phyloP scores from a whole-genome alignment of 2,888 invertebrate species.

The Zhengitettix transpicula region DNA sequence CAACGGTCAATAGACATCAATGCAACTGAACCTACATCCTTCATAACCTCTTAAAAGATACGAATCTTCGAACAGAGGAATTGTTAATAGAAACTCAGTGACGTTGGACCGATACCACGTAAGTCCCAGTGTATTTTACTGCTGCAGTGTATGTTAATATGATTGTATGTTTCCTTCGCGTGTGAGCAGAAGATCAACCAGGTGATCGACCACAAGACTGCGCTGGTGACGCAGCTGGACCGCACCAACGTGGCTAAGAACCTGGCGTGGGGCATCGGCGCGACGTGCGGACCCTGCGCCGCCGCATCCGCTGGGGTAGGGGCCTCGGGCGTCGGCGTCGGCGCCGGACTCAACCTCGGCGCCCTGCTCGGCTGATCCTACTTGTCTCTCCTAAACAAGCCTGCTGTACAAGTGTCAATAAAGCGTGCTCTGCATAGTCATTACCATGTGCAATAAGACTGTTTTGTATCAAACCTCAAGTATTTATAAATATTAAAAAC shows the following conservation, averaged over 20 bases:
- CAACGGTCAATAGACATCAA: no score
- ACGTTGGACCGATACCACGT: no score
- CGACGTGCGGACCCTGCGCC: background rate
- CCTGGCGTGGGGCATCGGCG: slow-evolving; percentile 16
- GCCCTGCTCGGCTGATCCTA: background rate
- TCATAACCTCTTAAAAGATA: no score
- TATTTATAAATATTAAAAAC: no score
- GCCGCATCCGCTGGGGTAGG: background rate
- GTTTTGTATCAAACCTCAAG: no score
- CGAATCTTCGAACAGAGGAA: background rate
- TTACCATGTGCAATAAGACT: no score
- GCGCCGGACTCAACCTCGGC: background rate
- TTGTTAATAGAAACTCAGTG: no score
- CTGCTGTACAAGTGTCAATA: no score
- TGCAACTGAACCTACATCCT: no score
- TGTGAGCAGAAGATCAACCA: slow-evolving; percentile 61
- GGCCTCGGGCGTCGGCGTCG: background rate
- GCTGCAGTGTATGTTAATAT: background rate
- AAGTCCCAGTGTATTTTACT: no score
- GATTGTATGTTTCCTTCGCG: background rate
- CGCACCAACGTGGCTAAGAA: slow-evolving; percentile 58
- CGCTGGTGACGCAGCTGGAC: slow-evolving; percentile 50
- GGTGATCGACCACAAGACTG: slow-evolving; percentile 63
- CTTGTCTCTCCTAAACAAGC: background rate
- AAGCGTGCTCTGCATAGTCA: no score